Percentiles rank a stretch among this genome's conserved stretches.
Conservation (phyloP, 2,888 invertebrate genomes). For the Leptopilina myrica region DNA sequence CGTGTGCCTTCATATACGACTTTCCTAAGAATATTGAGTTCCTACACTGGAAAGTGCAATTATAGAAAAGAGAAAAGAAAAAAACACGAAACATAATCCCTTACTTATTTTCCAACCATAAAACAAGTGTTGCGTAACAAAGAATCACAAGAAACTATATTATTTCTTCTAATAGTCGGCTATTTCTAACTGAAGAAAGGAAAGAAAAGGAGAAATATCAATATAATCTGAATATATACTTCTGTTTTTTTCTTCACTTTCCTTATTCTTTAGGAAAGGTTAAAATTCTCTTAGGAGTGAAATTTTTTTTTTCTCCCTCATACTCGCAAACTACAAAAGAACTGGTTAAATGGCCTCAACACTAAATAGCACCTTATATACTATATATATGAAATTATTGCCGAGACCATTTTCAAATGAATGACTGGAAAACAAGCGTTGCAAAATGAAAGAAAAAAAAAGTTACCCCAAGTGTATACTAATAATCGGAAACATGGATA, state of each 20-base stretch:
- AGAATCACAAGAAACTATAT: slow-evolving; percentile 8
- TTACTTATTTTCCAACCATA: neutral
- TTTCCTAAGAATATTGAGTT: slow-evolving; percentile 6
- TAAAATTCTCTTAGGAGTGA: neutral
- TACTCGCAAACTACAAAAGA: too few relatives aligned
- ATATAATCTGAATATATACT: slow-evolving; percentile 1
- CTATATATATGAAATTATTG: neutral
- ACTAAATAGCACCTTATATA: neutral
- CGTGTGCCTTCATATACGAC: neutral
- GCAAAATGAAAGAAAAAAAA: neutral
- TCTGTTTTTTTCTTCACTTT: neutral
- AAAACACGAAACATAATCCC: neutral
- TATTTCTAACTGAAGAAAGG: neutral
- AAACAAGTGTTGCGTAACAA: neutral
- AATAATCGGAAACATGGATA: neutral
- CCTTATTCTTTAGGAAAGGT: too few relatives aligned
- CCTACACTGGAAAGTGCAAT: neutral
- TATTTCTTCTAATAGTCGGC: neutral
- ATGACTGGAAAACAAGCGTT: neutral
- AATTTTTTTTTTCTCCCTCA: neutral
- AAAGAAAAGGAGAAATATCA: neutral
- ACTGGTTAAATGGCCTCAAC: neutral
- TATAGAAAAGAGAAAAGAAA: neutral
- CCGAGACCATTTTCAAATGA: neutral
- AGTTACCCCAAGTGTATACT: neutral